Conservation (phyloP, 2,888 invertebrate species). For the Polydrusus pterygomalis region DNA sequence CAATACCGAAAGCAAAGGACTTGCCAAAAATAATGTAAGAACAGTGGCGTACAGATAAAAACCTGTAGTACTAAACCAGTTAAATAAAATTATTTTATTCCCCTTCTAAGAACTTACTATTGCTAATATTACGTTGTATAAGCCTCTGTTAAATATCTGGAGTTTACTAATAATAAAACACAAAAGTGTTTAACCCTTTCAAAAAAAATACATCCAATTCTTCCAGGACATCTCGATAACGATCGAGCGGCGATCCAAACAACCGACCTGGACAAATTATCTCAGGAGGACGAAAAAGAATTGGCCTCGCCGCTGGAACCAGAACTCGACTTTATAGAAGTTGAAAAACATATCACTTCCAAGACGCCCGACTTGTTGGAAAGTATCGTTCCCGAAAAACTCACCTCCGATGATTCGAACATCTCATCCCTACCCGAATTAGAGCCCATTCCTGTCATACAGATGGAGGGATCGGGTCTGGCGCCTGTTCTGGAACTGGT, state of each 20-base stretch:
- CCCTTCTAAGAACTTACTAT: too few relatives aligned
- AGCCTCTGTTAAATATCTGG: too few relatives aligned
- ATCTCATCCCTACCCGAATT: slow-evolving; percentile 36
- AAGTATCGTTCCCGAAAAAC: slow-evolving; percentile 48
- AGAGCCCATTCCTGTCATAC: not conserved
- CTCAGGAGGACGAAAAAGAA: slow-evolving; percentile 64
- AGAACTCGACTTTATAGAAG: slow-evolving; percentile 44
- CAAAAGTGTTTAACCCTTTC: too few relatives aligned
- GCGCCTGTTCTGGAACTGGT: slow-evolving; percentile 22
- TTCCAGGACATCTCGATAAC: slow-evolving; percentile 55
- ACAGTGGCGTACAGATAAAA: too few relatives aligned
- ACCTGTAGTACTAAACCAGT: too few relatives aligned
- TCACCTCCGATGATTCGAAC: slow-evolving; percentile 49
- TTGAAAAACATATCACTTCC: slow-evolving; percentile 33
- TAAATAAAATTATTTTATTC: too few relatives aligned
- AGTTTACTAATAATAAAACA: too few relatives aligned
- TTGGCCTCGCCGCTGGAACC: slow-evolving; percentile 62
- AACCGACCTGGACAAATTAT: slow-evolving; percentile 65
- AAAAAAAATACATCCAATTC: not conserved
- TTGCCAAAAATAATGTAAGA: too few relatives aligned
- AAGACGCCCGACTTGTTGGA: slow-evolving; percentile 3
- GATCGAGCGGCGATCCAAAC: slow-evolving; percentile 62
- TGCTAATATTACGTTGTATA: too few relatives aligned
- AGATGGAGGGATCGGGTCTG: slow-evolving; percentile 23
- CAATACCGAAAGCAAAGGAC: too few relatives aligned